Evolutionary conservation across 2,113 vertebrate species (phyloP).

Genomic region (Strix aluco): DNA sequence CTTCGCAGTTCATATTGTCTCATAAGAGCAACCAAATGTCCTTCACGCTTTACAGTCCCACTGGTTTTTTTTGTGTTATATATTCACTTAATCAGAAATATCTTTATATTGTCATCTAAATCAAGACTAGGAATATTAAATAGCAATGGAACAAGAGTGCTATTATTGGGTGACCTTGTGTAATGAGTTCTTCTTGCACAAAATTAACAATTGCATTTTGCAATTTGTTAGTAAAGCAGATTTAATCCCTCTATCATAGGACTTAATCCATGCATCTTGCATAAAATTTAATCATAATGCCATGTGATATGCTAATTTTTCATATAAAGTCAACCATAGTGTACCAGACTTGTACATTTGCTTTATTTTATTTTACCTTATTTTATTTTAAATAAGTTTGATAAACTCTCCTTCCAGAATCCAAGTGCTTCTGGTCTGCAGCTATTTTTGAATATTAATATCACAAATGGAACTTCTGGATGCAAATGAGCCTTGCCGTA

Average conservation of each 20-base stretch:
- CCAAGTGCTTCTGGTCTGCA: not conserved
- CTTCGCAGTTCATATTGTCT: not conserved
- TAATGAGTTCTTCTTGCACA: slow-evolving; percentile 7
- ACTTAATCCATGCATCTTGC: not conserved
- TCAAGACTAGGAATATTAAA: slow-evolving; percentile 40
- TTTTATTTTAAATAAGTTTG: not conserved
- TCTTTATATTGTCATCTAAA: not conserved
- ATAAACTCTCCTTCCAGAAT: not conserved
- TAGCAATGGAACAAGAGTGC: not conserved
- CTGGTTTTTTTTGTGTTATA: not conserved
- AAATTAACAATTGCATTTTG: slow-evolving; percentile 34
- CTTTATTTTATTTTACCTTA: not conserved
- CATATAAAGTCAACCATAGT: not conserved
- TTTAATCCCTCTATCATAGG: not conserved
- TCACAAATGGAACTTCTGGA: not conserved
- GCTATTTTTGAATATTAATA: not conserved
- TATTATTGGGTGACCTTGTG: slow-evolving; percentile 24
- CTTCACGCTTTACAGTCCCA: not conserved
- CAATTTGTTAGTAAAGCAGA: not conserved
- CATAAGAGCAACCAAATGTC: not conserved
- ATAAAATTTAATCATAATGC: not conserved
- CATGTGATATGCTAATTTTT: not conserved
- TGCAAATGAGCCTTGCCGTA: fast-evolving
- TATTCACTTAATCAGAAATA: slow-evolving; percentile 23
- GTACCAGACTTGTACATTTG: not conserved